Conservation (phyloP, 2,113 vertebrate genomes). For the Myiozetetes cayanensis region DNA sequence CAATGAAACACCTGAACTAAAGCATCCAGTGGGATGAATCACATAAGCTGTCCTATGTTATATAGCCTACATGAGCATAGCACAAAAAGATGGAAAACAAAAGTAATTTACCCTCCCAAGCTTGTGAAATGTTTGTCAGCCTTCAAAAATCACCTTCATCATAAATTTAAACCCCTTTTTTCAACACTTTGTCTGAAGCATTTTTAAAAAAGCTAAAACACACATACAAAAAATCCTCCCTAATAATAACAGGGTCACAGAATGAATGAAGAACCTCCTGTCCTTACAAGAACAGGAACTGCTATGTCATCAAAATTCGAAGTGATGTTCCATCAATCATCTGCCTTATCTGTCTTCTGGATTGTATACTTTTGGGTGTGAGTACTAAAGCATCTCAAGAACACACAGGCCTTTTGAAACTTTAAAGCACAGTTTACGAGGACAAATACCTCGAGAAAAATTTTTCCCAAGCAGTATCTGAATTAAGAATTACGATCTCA, state of each 20-base stretch:
- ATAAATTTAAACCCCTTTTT: not conserved
- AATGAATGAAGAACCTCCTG: not conserved
- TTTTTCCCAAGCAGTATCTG: not conserved
- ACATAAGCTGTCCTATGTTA: not conserved
- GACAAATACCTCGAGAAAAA: not conserved
- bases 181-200: not conserved
- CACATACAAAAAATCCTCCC: fast-evolving
- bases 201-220: no score
- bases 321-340: not conserved
- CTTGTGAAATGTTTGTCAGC: not conserved
- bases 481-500: not conserved
- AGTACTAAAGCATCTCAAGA: not conserved
- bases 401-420: not conserved
- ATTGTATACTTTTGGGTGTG: not conserved
- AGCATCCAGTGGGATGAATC: not conserved
- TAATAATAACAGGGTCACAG: not conserved
- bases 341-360: conserved; percentile 7
- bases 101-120: not conserved
- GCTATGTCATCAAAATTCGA: not conserved
- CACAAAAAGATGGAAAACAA: not conserved
- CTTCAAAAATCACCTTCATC: not conserved
- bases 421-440: not conserved
- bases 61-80: fast-evolving
- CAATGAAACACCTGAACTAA: not conserved
- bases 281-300: not conserved